Evolutionary conservation across 2,888 invertebrate genomes (phyloP).

Genomic region (Pheosia gnoma): DNA sequence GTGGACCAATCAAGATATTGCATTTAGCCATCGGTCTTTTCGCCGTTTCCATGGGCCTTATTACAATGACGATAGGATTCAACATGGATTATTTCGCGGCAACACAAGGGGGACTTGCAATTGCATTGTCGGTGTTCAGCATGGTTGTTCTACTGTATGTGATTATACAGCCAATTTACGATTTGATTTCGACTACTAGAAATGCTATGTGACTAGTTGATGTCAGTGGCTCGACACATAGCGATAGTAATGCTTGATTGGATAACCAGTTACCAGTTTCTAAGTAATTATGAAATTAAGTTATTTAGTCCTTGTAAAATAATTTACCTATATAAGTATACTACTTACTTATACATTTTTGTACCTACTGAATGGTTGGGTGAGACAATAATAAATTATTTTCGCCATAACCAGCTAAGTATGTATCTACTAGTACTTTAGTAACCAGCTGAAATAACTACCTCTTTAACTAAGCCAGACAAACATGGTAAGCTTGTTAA

Average conservation of each 20-base stretch:
- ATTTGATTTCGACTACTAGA: constrained; percentile 64
- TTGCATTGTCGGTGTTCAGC: constrained; percentile 67
- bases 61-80: constrained; percentile 71
- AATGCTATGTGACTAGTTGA: constrained; percentile 65
- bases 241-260: constrained; percentile 59
- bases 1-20: constrained; percentile 75
- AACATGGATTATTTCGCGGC: constrained; percentile 67
- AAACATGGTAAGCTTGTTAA: no score
- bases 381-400: no score
- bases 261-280: neutral
- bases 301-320: constrained; percentile 3
- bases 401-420: no score
- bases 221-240: constrained; percentile 52
- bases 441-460: no score
- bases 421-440: no score
- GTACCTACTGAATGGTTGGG: no score
- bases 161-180: constrained; percentile 66
- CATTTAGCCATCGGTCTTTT: constrained; percentile 81
- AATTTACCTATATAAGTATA: no score
- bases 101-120: constrained; percentile 56
- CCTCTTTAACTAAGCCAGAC: no score
- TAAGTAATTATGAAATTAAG: constrained; percentile 1
- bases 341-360: no score
- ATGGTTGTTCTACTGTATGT: constrained; percentile 61
- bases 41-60: constrained; percentile 80